A percentile compares a stretch with the other conserved stretches of the same genome.
phyloP scores from a whole-genome alignment of 2,113 vertebrate species.

The Peromyscus polionotus region DNA sequence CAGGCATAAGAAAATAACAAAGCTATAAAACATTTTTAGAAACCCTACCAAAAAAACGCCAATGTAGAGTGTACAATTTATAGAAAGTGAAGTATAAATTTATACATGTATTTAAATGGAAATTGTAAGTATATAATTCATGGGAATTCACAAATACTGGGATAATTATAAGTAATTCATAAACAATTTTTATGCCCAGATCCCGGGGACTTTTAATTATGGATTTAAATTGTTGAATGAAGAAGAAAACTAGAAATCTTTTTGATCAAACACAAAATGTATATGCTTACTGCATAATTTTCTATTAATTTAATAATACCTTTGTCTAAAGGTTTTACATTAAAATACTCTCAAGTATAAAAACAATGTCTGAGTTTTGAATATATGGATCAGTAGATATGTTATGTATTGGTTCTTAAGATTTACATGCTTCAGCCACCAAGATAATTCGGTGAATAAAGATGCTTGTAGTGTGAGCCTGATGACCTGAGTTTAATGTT shows the following conservation, averaged over 20 bases:
- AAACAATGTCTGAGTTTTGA: not conserved
- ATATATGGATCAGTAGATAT: not conserved
- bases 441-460: not conserved
- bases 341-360: conserved; percentile 44
- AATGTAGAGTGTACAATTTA: not conserved
- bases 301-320: not conserved
- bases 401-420: conserved; percentile 1
- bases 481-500: not conserved
- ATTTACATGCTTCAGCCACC: not conserved
- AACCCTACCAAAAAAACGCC: not conserved
- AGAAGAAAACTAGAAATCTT: not conserved
- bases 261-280: not conserved
- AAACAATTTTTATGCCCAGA: not conserved
- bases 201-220: not conserved
- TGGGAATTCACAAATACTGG: not conserved
- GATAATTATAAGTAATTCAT: not conserved
- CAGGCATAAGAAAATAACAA: not conserved
- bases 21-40: conserved; percentile 17
- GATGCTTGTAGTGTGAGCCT: not conserved
- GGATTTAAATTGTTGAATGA: conserved; percentile 35
- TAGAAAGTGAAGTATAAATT: not conserved
- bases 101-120: conserved; percentile 46
- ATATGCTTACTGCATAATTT: not conserved
- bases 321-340: conserved; percentile 2
- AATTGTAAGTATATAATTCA: conserved; percentile 4